phyloP scores from a whole-genome alignment of 2,113 vertebrate genomes.

The Orycteropus afer region DNA sequence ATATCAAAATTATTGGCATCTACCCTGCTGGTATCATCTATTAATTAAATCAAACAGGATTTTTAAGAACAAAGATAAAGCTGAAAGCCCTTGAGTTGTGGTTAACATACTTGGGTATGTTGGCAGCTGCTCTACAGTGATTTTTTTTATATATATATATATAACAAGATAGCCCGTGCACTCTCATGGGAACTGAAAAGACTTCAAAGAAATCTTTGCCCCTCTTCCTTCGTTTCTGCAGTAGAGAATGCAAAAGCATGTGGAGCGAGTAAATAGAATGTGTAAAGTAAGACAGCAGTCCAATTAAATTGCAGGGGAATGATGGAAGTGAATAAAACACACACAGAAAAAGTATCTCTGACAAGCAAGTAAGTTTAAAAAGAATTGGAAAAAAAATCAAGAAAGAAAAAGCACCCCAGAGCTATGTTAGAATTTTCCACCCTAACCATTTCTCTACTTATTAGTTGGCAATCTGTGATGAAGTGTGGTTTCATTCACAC shows the following conservation, averaged over 20 bases:
- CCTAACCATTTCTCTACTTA: background rate
- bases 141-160: constrained; percentile 19
- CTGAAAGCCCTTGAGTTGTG: background rate
- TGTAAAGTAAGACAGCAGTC: background rate
- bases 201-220: constrained; percentile 66
- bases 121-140: background rate
- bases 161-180: background rate
- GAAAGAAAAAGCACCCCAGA: background rate
- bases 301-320: constrained; percentile 24
- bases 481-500: background rate
- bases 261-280: background rate
- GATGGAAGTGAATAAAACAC: background rate
- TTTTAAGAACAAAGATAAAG: constrained; percentile 28
- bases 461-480: constrained; percentile 9
- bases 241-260: background rate
- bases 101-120: background rate
- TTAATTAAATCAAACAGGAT: constrained; percentile 35
- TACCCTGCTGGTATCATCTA: background rate
- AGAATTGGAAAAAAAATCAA: constrained; percentile 4
- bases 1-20: background rate
- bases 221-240: background rate
- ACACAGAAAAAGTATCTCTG: background rate
- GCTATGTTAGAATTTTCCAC: background rate
- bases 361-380: constrained; percentile 22
- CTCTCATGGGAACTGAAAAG: background rate